phyloP scores from a whole-genome alignment of 2,888 invertebrate species.

The Steromphala cineraria region DNA sequence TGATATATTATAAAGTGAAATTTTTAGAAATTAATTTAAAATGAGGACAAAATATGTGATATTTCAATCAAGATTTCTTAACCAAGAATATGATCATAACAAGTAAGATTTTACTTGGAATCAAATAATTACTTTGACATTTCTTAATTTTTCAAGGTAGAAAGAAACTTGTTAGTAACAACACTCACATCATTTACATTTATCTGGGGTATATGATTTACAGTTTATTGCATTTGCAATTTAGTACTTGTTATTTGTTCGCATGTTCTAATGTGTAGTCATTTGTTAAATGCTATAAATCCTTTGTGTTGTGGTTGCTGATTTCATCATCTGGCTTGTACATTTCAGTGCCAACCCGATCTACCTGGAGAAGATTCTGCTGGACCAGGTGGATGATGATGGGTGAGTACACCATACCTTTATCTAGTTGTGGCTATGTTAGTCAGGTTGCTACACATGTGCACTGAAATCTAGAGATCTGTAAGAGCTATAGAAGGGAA shows the following conservation, averaged over 20 bases:
- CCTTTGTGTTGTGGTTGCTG: neutral
- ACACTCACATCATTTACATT: neutral
- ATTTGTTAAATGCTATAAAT: neutral
- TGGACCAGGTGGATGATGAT: conserved; percentile 58
- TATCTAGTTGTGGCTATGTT: neutral
- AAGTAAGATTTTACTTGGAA: too few species aligned
- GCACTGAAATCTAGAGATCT: too few species aligned
- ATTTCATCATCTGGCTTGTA: neutral
- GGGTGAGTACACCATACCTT: conserved; percentile 49
- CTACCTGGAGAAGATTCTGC: conserved; percentile 68
- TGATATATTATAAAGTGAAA: too few species aligned
- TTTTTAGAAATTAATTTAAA: too few species aligned
- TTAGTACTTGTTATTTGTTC: neutral
- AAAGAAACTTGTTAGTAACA: too few species aligned
- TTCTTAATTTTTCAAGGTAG: too few species aligned
- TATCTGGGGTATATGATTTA: neutral
- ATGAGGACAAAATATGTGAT: too few species aligned
- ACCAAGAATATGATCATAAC: too few species aligned
- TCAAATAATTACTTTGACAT: too few species aligned
- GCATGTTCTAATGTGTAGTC: neutral
- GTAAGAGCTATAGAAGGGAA: too few species aligned
- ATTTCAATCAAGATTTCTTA: neutral
- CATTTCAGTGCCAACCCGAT: conserved; percentile 71
- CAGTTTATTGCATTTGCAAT: neutral
- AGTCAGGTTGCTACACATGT: too few species aligned